These are phyloP conservation scores for Thryonomys swinderianus DNA, from an alignment of 2,113 vertebrate species.

Conservation along the genomic window DNA sequence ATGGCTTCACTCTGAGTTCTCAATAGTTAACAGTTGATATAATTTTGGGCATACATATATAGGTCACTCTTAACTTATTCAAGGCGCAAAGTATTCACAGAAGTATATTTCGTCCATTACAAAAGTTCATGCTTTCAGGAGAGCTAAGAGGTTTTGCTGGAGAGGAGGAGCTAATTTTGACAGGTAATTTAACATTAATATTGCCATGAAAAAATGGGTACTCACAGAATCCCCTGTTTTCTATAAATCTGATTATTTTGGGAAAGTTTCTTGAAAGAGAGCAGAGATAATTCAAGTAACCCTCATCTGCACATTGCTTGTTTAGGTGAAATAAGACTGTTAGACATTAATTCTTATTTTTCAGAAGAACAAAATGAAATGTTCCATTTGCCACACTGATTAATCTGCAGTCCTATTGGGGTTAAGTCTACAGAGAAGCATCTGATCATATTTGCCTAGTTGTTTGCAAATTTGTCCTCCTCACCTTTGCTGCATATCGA, in stretches of 20 bases:
- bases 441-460: slow-evolving; percentile 85
- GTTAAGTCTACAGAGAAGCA: slow-evolving; percentile 66
- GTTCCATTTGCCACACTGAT: slow-evolving; percentile 76
- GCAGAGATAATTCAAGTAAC: slow-evolving; percentile 65
- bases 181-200: not conserved
- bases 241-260: slow-evolving; percentile 56
- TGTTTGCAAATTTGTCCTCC: slow-evolving; percentile 76
- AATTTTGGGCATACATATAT: not conserved
- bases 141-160: slow-evolving; percentile 5
- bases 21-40: not conserved
- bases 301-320: not conserved
- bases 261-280: slow-evolving; percentile 78
- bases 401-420: slow-evolving; percentile 78
- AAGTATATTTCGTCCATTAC: not conserved
- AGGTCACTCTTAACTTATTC: too few relatives aligned
- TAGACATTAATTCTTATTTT: slow-evolving; percentile 73
- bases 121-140: not conserved
- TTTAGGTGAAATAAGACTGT: slow-evolving; percentile 26
- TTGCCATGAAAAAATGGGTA: not conserved
- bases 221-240: slow-evolving; percentile 41
- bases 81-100: slow-evolving; percentile 45
- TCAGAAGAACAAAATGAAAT: slow-evolving; percentile 66
- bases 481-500: slow-evolving; percentile 77
- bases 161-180: not conserved
- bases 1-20: not conserved